A percentile compares a stretch with the other conserved stretches of the same genome.
These are phyloP conservation scores for Pterophyllum scalare DNA, from an alignment of 2,113 vertebrate genomes.

Conservation along the genomic window DNA sequence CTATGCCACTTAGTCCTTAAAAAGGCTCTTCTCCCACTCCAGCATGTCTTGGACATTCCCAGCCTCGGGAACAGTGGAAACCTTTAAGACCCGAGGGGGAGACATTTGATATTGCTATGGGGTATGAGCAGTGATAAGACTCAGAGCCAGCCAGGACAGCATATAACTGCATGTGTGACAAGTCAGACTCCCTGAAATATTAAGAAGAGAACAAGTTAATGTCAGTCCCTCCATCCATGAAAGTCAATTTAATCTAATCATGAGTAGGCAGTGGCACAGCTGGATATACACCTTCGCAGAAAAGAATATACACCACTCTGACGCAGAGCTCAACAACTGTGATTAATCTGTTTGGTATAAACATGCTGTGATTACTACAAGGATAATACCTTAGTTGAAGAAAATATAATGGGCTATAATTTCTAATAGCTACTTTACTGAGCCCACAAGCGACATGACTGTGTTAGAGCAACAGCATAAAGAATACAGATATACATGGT, in stretches of 20 bases:
- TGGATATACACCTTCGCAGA: background rate
- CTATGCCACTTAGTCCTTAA: background rate
- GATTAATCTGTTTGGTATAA: background rate
- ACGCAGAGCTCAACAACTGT: background rate
- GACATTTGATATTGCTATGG: background rate
- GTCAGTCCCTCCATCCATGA: too few species aligned
- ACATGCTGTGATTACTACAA: background rate
- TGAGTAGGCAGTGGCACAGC: too few species aligned
- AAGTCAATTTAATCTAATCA: too few species aligned
- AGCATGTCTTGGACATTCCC: background rate
- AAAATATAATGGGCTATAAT: too few species aligned
- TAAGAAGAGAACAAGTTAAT: too few species aligned
- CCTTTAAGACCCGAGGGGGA: background rate
- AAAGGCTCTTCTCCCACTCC: background rate
- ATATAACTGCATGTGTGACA: too few species aligned
- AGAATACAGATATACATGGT: rapidly evolving
- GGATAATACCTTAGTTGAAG: too few species aligned
- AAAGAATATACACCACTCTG: background rate
- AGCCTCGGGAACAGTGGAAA: rapidly evolving
- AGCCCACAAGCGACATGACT: background rate
- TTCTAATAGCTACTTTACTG: background rate
- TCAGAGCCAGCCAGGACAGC: too few species aligned
- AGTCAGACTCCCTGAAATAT: too few species aligned
- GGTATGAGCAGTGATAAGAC: too few species aligned
- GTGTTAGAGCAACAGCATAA: too few species aligned